Conservation (phyloP, 2,797 vertebrate genomes). For the Podargus strigoides region DNA sequence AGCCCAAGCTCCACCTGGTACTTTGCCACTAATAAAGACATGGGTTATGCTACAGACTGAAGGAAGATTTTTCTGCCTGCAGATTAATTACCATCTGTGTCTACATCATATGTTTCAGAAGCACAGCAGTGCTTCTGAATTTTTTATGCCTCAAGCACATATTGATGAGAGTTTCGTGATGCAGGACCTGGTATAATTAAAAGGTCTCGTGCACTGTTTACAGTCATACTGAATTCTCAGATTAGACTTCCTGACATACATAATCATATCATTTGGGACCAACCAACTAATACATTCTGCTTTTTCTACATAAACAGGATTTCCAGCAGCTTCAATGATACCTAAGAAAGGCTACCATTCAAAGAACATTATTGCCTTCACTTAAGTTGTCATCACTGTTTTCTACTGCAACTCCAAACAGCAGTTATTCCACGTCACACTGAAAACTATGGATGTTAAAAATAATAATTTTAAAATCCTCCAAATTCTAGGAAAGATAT, state of each 20-base stretch:
- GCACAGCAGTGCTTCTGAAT: not conserved
- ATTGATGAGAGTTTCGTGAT: not conserved
- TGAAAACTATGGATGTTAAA: not conserved
- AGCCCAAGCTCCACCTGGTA: not conserved
- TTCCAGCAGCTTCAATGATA: not conserved
- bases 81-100: not conserved
- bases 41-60: not conserved
- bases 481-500: not conserved
- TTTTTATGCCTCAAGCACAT: not conserved
- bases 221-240: not conserved
- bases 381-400: too few species aligned
- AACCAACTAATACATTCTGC: not conserved
- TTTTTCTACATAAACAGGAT: not conserved
- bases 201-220: not conserved
- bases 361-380: too few species aligned
- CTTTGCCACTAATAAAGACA: not conserved
- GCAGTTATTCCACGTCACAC: not conserved
- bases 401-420: not conserved
- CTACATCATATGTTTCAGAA: not conserved
- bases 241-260: not conserved
- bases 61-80: not conserved
- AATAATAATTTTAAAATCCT: not conserved
- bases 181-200: not conserved
- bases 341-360: not conserved
- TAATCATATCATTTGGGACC: not conserved